phyloP scores from a whole-genome alignment of 2,113 vertebrate genomes.

The Oceanodroma tethys region DNA sequence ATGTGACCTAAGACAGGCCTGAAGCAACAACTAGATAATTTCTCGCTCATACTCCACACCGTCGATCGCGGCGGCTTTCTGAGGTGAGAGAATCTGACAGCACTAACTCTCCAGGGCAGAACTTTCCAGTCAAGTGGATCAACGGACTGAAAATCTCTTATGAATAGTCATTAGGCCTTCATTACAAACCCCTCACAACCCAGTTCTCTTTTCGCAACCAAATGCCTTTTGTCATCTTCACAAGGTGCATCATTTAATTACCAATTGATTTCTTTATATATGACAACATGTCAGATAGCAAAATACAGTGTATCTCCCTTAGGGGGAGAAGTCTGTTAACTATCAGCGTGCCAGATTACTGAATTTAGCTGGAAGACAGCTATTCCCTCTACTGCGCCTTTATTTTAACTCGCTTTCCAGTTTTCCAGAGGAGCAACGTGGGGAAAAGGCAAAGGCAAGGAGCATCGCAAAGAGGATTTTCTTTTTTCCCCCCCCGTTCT shows the following conservation, averaged over 20 bases:
- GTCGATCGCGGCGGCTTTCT: constrained; percentile 92
- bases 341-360: constrained; percentile 81
- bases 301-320: constrained; percentile 88
- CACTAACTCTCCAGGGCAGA: constrained; percentile 96
- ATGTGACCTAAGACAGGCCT: constrained; percentile 92
- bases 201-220: constrained; percentile 91
- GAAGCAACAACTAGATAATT: constrained; percentile 92
- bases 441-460: not conserved
- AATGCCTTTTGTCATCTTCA: constrained; percentile 99
- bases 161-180: constrained; percentile 99
- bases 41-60: constrained; percentile 89
- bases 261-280: constrained; percentile 99
- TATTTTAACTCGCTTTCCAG: constrained; percentile 44
- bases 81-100: constrained; percentile 99
- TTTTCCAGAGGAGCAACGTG: not conserved
- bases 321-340: constrained; percentile 83
- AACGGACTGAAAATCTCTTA: constrained; percentile 97
- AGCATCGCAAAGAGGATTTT: not conserved
- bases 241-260: constrained; percentile 99
- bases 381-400: constrained; percentile 50
- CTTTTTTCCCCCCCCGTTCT: not conserved
- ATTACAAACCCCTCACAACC: constrained; percentile 94
- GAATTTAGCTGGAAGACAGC: constrained; percentile 69
- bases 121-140: constrained; percentile 99
- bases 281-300: constrained; percentile 98